A percentile compares a stretch with the other conserved stretches of the same genome.
Evolutionary conservation across 2,888 invertebrate species (phyloP).

Genomic region (Branchinecta sandiegonensis): DNA sequence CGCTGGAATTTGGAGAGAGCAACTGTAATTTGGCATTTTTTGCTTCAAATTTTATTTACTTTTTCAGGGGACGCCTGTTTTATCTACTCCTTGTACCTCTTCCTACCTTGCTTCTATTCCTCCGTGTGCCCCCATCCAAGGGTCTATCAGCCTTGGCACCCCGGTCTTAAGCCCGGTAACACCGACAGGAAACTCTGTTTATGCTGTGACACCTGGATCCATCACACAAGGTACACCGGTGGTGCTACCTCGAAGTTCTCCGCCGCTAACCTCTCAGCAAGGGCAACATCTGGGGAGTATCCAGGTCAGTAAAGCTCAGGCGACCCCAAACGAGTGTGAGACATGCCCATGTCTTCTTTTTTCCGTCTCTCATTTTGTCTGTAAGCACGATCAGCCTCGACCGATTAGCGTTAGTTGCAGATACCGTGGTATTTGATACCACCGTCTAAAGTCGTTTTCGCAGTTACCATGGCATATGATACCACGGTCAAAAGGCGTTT

Average conservation of each 20-base stretch:
- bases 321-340: no score
- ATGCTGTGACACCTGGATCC: conserved; percentile 39
- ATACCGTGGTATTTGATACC: no score
- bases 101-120: conserved; percentile 27
- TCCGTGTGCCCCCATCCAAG: conserved; percentile 20
- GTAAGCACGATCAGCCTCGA: no score
- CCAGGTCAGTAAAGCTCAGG: background rate
- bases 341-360: no score
- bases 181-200: conserved; percentile 18
- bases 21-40: no score
- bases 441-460: no score
- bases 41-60: background rate
- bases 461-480: no score
- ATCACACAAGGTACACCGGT: conserved; percentile 50
- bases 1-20: no score
- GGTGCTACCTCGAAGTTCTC: conserved; percentile 31
- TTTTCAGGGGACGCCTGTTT: conserved; percentile 23
- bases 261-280: conserved; percentile 29
- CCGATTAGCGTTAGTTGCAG: no score
- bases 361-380: no score
- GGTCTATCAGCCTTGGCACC: conserved; percentile 22
- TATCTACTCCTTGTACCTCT: conserved; percentile 25
- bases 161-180: conserved; percentile 19
- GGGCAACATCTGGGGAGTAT: background rate
- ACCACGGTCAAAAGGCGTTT: no score